phyloP scores from a whole-genome alignment of 2,888 invertebrate genomes.

The Polydrusus pterygomalis region DNA sequence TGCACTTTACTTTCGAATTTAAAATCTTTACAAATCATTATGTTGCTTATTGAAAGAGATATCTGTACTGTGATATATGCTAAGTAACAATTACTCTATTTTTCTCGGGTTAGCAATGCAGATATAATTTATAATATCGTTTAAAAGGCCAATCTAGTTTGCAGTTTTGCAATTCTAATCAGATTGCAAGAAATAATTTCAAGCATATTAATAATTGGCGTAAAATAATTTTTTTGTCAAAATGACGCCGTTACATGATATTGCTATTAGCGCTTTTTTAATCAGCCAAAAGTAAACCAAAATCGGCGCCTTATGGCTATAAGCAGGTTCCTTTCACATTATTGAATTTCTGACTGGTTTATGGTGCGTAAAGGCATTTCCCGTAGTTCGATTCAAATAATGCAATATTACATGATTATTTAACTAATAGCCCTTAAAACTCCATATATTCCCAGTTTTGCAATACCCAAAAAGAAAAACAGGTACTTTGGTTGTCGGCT shows the following conservation, averaged over 20 bases:
- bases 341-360: not conserved
- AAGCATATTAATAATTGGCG: constrained; percentile 10
- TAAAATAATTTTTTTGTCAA: constrained; percentile 12
- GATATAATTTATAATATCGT: constrained; percentile 5
- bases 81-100: constrained; percentile 18
- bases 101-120: constrained; percentile 8
- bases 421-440: not conserved
- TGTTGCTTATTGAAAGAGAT: constrained; percentile 5
- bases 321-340: constrained; percentile 15
- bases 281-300: not conserved
- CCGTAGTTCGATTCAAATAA: not conserved
- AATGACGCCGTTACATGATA: constrained; percentile 3
- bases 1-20: not conserved
- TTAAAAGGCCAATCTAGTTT: constrained; percentile 25
- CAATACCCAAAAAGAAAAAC: too few relatives aligned
- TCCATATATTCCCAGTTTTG: too few relatives aligned
- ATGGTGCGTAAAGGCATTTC: not conserved
- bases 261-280: not conserved
- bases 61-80: constrained; percentile 9
- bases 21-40: not conserved
- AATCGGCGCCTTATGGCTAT: not conserved
- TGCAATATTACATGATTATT: not conserved
- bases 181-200: constrained; percentile 22
- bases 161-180: constrained; percentile 19
- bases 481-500: too few relatives aligned